Evolutionary conservation across 64 coral and sea anemone genomes (phyloP).

Genomic region (Cladopsammia gracilis): DNA sequence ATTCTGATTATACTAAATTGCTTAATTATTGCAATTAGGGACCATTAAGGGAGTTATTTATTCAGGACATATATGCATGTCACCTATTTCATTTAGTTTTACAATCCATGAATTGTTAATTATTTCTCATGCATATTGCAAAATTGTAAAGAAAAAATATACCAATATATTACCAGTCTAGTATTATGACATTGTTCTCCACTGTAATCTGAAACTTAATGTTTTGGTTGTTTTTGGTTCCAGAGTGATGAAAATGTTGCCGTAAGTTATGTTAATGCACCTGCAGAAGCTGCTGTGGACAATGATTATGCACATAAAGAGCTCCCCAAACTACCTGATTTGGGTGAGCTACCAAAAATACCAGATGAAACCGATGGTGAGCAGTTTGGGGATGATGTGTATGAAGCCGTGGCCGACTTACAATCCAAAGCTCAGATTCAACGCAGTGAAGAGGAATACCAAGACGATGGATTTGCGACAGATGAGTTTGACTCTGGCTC

Average conservation of each 20-base stretch:
- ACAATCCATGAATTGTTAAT: no score
- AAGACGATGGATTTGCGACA: conserved; percentile 94
- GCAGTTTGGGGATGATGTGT: conserved; percentile 56
- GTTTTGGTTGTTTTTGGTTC: not conserved
- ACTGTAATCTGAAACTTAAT: not conserved
- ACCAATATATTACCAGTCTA: no score
- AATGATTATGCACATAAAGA: not conserved
- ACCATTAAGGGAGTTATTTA: no score
- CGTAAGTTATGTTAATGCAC: conserved; percentile 30
- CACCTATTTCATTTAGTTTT: no score
- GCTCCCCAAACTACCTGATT: conserved; percentile 6
- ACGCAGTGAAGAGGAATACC: conserved; percentile 47
- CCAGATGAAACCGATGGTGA: conserved; percentile 33
- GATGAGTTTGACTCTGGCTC: conserved; percentile 95
- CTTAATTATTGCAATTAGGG: no score
- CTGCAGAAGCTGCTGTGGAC: not conserved
- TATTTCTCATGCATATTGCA: no score
- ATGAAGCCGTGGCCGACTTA: conserved; percentile 71
- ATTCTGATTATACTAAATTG: no score
- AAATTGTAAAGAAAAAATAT: no score
- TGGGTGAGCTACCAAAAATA: conserved; percentile 13
- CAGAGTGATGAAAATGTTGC: conserved; percentile 15
- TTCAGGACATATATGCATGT: no score
- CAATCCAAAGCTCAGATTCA: not conserved
- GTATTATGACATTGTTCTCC: not conserved